Base-by-base conservation (phyloP, 2,888 invertebrate genomes). In the Synanthedon formicaeformis region DNA sequence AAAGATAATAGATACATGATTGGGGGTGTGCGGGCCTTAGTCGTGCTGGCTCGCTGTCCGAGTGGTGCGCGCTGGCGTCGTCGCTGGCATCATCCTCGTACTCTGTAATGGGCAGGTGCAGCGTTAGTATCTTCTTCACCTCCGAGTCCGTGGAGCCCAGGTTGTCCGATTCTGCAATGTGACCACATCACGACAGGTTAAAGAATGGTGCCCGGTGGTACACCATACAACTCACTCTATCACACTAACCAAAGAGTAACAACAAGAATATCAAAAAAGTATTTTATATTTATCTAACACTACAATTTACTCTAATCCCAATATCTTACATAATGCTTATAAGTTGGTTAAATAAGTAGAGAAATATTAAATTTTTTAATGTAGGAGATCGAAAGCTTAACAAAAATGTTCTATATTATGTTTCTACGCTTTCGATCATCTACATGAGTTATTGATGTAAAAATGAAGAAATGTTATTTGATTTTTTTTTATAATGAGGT, bases 71-170 rank as follows among this genome's bases (percentile, higher is more conserved):
- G 68, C 87, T 84, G 40, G 81, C 87, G 69, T 89, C 90, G 62
- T 89, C 90, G 59, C 90, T 89, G 54, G 92, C 93, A 83, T 96
- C 95, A 79, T 95, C 95, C 89, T 96, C 96, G 90, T 96, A 95
- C 90, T 95, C 96, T 91, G 94, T 94, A 92, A 94, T 94, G 89
- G 94, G 94, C 91, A 94, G 93, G 92, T 94, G 94, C 88, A 94
- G 93, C 82, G 94, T 94, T 92, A 94, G 86, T 91, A 94, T 94
- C 92, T 94, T 94, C 92, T 94, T 94, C 89, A 94, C 94, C 91
- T 96, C 95, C 88, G 95, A 95, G 91, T 96, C 95, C 90, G 95
- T 95, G 81, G 95, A 95, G 89, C 96, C 95, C 92, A 95, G 92
- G 92, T 95, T 95, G 92, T 95, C 95, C 89, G 94, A 94, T 91